Conservation (phyloP, 2,797 vertebrate genomes). For the Salarias fasciatus region DNA sequence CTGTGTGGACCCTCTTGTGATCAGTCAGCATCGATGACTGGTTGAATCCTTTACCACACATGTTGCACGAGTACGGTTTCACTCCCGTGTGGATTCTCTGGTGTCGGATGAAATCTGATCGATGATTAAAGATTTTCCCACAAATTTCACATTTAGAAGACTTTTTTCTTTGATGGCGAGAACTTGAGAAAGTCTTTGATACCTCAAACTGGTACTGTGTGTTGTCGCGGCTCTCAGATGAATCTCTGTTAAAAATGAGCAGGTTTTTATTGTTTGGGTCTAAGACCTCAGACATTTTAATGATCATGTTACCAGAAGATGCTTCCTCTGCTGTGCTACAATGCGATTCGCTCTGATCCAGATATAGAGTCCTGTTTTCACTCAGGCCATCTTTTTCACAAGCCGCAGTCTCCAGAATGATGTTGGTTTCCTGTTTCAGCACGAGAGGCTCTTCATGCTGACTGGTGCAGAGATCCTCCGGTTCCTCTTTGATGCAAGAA, state of each 20-base stretch:
- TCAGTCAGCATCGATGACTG: constrained; percentile 14
- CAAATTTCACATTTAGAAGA: constrained; percentile 19
- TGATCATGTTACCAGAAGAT: background rate
- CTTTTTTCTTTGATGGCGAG: background rate
- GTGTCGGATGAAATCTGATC: constrained; percentile 16
- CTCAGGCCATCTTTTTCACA: too few relatives aligned
- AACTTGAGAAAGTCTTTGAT: background rate
- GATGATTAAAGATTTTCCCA: constrained; percentile 19
- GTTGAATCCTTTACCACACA: constrained; percentile 33
- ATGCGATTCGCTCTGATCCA: too few relatives aligned
- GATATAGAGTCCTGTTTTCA: too few relatives aligned
- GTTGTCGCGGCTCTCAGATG: background rate
- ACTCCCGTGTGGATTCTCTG: constrained; percentile 21
- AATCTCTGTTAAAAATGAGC: background rate
- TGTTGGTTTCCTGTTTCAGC: too few relatives aligned
- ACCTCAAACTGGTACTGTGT: background rate
- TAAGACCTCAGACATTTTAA: background rate
- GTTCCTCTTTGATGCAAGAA: too few relatives aligned
- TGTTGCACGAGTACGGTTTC: constrained; percentile 17
- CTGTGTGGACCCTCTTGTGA: constrained; percentile 27
- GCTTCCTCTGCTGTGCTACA: background rate
- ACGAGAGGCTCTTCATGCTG: too few relatives aligned
- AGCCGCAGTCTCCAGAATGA: too few relatives aligned
- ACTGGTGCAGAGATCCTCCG: too few relatives aligned
- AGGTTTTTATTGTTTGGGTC: background rate